Percentiles rank a stretch among this genome's conserved stretches.
Conservation (phyloP, 2,113 vertebrate species). For the Cisticola juncidis region DNA sequence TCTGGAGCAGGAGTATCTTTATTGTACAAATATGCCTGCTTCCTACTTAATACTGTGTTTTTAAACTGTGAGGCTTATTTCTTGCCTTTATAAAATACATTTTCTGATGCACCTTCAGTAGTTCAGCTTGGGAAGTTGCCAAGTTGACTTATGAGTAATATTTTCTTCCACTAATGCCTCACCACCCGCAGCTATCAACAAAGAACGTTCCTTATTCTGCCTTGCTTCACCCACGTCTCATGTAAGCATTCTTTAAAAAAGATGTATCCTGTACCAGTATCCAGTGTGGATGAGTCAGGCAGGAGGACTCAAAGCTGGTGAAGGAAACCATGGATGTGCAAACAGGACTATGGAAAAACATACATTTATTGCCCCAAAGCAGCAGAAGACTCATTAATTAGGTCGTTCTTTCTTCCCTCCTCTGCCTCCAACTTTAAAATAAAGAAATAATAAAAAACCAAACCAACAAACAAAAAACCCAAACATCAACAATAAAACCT, state of each 20-base stretch:
- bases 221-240: not conserved
- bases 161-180: constrained; percentile 49
- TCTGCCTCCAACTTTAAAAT: not conserved
- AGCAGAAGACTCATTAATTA: not conserved
- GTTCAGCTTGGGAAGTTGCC: constrained; percentile 30
- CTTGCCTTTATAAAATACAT: constrained; percentile 17
- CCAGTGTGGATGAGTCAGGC: constrained; percentile 32
- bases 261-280: not conserved
- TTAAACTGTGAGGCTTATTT: not conserved
- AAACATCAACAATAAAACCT: not conserved
- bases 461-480: not conserved
- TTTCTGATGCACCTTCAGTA: not conserved
- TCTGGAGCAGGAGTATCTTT: not conserved
- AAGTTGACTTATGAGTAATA: constrained; percentile 53
- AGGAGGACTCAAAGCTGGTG: not conserved
- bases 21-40: not conserved
- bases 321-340: not conserved
- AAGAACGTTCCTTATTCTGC: not conserved
- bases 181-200: constrained; percentile 31
- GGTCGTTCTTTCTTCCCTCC: not conserved
- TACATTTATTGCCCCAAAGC: not conserved
- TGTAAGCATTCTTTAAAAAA: constrained; percentile 7
- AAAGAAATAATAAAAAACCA: not conserved
- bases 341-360: not conserved
- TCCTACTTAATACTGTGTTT: not conserved